Evolutionary conservation across 2,888 invertebrate species (phyloP), one percentile per base, ranked within the genome.

Genomic region (Tiliacea citrago): DNA sequence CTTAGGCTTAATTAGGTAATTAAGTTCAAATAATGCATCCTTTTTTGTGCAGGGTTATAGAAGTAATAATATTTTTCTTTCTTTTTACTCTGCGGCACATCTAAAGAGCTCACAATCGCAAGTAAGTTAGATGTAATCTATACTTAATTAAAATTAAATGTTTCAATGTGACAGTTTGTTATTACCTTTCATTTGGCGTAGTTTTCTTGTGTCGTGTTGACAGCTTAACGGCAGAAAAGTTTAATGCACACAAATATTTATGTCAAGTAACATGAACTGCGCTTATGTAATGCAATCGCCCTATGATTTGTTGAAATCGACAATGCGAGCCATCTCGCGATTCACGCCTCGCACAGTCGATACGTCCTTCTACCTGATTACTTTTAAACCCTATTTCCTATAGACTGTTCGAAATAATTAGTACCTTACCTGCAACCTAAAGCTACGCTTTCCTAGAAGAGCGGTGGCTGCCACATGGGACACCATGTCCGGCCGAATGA

Each of bases 201-300:
- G 84, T 84, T 81, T 75, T 81, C 84, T 81, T 81, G 81, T 84
- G 81, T 81, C 85, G 81, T 81, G 75, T 84, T 81, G 61, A 57
- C 68, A 75, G 61, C 68, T 79, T 66, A 51, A 16, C 45, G 39
- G 57, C 79, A 83, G 70, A 69, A 55, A 79, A 60, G 24, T 62
- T 16, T 10, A 45, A 77, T 76, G 83, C 68, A 77, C 68, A 77
- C 29, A 58, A 42, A 55, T 61, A 55, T 77, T 65, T 47, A 58
- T 77, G 65, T 66, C 47, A 35, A 81, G 29, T 60, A n/a, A 53
- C 60, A 42, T 58, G 35, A 76, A 68, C 47, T 65, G 77, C 58
- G 78, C 78, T 83, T 79, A 82, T 82, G 83, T 77, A 77, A 53
- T 68, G 78, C 83, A 82, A 78, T 47, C n/a, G 47, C 18, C 61